Base-by-base conservation (phyloP, 2,113 vertebrate species). In the Heterotis niloticus region DNA sequence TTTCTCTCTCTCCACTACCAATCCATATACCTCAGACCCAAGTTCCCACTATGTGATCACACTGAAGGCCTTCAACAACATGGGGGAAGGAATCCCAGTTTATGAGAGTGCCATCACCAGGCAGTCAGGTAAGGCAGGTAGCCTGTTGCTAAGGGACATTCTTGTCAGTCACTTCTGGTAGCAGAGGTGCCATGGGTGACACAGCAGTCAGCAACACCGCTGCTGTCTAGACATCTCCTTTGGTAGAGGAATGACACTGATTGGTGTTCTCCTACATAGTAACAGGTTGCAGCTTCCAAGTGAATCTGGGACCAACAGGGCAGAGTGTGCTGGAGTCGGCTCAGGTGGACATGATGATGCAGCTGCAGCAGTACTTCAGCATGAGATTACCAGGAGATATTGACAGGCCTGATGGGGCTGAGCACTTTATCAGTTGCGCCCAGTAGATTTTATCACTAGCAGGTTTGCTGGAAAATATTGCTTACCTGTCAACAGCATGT, bases 21-120 rank as follows among this genome's bases (percentile, higher is more conserved):
- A 4, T 44, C 34, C 7, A 44, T 7, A 44, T 7, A 44, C 26
- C 20, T n/a, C 87, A 99, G 98, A 99, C 83, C 94, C 98, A 75
- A 99, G 94, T 85, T 99, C 97, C 10, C 95, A 98, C 86, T 99
- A 99, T 0, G 98, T 99, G 81, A 98, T 99, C 83, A 96, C 96
- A 11, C 91, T 99, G 86, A 99, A 98, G 84, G 98, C 98, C 0
- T 99, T 90, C 78, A 99, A 99, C 89, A 99, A 98, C 0, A 92
- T 98, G 60, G 98, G 98, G 0, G 97, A 99, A 88, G 98, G 98
- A 54, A 96, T 98, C 60, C 98, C 98, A 0, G 94, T 99, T 75
- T 99, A 99, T 0, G 98, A 99, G 91, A 99, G 98, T 5, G 96
- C 98, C 0, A 90, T 95, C 87, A 99, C 98, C 81, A 90, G 98